Conservation (phyloP, 2,888 invertebrate species). For the Helobdella robusta region DNA sequence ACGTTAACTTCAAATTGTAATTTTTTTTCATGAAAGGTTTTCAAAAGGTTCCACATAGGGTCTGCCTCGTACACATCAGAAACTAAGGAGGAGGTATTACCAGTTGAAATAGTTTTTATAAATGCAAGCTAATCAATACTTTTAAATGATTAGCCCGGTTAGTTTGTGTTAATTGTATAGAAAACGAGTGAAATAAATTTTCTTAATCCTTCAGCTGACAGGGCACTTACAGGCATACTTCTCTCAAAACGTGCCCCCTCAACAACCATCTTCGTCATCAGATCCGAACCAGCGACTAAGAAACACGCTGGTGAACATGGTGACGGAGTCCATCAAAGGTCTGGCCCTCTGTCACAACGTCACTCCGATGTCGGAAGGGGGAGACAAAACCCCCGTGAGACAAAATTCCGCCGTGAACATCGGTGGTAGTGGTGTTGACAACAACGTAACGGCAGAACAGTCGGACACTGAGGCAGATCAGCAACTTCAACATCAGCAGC, state of each 20-base stretch:
- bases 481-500: constrained; percentile 40
- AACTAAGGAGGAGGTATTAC: constrained; percentile 71
- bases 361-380: constrained; percentile 78
- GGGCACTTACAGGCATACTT: not conserved
- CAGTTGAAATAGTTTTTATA: not conserved
- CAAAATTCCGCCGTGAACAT: too few relatives aligned
- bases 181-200: not conserved
- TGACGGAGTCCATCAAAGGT: constrained; percentile 52
- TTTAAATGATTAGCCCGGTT: not conserved
- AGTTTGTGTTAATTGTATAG: not conserved
- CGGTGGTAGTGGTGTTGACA: not conserved
- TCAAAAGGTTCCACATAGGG: constrained; percentile 86
- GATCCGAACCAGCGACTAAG: not conserved
- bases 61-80: constrained; percentile 80
- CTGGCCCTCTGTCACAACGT: constrained; percentile 97
- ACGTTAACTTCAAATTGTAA: not conserved
- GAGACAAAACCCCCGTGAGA: constrained; percentile 37
- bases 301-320: constrained; percentile 60
- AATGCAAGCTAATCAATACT: not conserved
- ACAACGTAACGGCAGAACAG: constrained; percentile 28
- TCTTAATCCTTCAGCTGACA: not conserved
- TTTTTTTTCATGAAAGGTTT: constrained; percentile 57
- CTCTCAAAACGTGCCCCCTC: not conserved
- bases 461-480: constrained; percentile 45
- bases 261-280: not conserved